phyloP scores from a whole-genome alignment of 1,140 invertebrate genomes.

The Drosophila mayri region DNA sequence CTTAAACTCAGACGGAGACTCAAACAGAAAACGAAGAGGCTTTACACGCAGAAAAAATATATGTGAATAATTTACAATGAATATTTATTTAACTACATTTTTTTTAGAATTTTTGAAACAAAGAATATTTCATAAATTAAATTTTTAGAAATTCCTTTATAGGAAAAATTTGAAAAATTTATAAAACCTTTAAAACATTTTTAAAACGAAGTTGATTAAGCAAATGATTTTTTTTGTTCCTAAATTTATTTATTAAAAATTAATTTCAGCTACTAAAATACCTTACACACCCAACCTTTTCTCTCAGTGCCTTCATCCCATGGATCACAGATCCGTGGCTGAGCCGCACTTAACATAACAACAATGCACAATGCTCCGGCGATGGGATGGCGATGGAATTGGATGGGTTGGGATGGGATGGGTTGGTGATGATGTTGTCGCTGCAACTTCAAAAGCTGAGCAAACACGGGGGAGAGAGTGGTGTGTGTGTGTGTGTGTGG shows the following conservation, averaged over 20 bases:
- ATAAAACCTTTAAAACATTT: too few species aligned
- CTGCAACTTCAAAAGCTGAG: conserved; percentile 78
- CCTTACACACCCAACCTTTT: background rate
- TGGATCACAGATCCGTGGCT: conserved; percentile 33
- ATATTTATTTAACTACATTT: too few species aligned
- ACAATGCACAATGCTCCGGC: conserved; percentile 65
- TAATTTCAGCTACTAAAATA: too few species aligned
- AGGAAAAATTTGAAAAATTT: too few species aligned
- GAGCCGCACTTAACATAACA: conserved; percentile 77
- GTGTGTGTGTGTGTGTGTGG: conserved; percentile 1
- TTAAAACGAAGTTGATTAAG: too few species aligned
- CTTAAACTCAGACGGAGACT: conserved; percentile 33
- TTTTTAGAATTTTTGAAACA: too few species aligned
- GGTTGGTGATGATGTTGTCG: conserved; percentile 73
- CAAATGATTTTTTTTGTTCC: background rate
- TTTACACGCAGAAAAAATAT: background rate
- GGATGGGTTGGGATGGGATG: conserved; percentile 20
- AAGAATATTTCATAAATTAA: too few species aligned
- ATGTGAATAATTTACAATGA: too few species aligned
- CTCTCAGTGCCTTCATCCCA: conserved; percentile 7
- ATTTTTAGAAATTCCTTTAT: too few species aligned
- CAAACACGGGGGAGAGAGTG: conserved; percentile 60
- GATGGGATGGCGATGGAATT: conserved; percentile 14
- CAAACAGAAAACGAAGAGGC: conserved; percentile 23
- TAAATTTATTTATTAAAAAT: background rate